Evolutionary conservation across 2,888 invertebrate species (phyloP).

Genomic region (Eremobia ochroleuca): DNA sequence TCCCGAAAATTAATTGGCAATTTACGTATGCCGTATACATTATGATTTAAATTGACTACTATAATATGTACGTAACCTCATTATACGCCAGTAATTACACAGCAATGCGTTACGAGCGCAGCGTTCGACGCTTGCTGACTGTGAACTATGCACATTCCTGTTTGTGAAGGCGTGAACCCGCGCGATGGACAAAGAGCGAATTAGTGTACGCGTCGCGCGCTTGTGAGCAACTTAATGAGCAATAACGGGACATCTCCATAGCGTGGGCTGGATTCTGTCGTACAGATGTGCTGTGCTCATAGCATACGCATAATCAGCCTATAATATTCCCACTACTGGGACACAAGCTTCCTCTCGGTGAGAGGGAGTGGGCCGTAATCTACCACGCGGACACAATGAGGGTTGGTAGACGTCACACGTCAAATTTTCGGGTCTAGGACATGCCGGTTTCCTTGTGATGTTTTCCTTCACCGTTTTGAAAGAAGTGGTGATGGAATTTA

Average conservation of each 20-base stretch:
- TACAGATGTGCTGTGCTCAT: neutral
- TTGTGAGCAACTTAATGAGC: constrained; percentile 17
- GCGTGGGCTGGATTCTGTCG: neutral
- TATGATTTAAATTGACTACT: neutral
- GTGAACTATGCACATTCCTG: constrained; percentile 37
- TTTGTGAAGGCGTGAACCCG: constrained; percentile 19
- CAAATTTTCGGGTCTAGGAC: too few relatives aligned
- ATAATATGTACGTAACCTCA: neutral
- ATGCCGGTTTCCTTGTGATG: too few relatives aligned
- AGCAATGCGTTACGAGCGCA: neutral
- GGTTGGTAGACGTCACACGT: too few relatives aligned
- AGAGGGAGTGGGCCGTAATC: neutral
- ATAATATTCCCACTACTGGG: neutral
- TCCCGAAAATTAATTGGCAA: neutral
- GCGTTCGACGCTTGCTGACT: constrained; percentile 12
- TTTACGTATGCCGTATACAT: neutral
- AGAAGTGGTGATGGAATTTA: neutral
- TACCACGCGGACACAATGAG: neutral
- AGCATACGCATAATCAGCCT: neutral
- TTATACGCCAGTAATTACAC: constrained; percentile 6
- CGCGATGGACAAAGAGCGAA: constrained; percentile 33
- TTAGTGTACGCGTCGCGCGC: constrained; percentile 16
- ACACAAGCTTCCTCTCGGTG: neutral
- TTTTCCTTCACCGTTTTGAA: neutral
- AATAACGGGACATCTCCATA: neutral